Evolutionary conservation across 2,113 vertebrate species (phyloP).

Genomic region (Saguinus imperator): DNA sequence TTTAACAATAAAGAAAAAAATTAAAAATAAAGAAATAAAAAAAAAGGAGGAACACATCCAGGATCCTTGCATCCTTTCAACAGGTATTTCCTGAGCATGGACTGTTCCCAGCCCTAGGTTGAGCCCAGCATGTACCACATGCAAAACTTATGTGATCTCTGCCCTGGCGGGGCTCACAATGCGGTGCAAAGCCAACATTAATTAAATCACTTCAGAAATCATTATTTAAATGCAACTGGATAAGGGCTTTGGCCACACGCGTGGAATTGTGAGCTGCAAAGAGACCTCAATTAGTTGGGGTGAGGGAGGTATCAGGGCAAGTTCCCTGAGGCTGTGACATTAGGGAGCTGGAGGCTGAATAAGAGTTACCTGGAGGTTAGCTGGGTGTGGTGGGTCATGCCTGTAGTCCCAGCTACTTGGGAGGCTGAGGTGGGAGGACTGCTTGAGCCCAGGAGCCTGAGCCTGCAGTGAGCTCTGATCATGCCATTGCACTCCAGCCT

Average conservation of each 20-base stretch:
- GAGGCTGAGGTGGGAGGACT: too few relatives aligned
- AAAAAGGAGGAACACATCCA: not conserved
- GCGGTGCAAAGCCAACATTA: not conserved
- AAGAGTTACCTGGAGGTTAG: not conserved
- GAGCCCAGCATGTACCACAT: not conserved
- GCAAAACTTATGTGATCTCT: not conserved
- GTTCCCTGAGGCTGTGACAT: not conserved
- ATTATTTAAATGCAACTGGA: not conserved
- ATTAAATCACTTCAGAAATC: slow-evolving; percentile 7
- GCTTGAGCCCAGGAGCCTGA: too few relatives aligned
- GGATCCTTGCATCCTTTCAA: not conserved
- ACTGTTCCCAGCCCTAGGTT: not conserved
- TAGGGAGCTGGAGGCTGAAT: not conserved
- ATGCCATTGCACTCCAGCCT: too few relatives aligned
- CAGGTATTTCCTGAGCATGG: not conserved
- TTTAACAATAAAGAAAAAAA: too few relatives aligned
- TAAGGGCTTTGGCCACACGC: not conserved
- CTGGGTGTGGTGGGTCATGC: too few relatives aligned
- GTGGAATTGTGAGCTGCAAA: not conserved
- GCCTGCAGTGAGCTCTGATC: too few relatives aligned
- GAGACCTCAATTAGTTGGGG: not conserved
- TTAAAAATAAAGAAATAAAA: too few relatives aligned
- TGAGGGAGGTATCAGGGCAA: not conserved
- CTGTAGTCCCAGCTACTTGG: too few relatives aligned
- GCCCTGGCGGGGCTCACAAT: accelerated